Conservation (phyloP, 2,113 vertebrate species). For the Lamprologus ornatipinnis region DNA sequence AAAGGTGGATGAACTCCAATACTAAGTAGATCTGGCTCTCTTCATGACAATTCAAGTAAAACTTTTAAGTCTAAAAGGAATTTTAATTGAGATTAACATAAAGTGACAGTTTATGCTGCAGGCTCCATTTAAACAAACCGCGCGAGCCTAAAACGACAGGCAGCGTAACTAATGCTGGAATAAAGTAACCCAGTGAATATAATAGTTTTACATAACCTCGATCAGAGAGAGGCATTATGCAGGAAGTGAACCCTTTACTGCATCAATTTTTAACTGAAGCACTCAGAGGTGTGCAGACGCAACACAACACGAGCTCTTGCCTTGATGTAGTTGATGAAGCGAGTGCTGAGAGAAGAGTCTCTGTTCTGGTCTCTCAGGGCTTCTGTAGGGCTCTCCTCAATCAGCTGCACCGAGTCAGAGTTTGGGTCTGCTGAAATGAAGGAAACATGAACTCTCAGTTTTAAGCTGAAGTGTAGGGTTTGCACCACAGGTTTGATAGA, state of each 20-base stretch:
- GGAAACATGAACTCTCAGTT: neutral
- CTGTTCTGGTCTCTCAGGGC: slow-evolving; percentile 67
- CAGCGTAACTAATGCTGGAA: neutral
- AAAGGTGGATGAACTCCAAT: neutral
- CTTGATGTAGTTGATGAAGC: slow-evolving; percentile 84
- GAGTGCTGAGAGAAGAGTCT: slow-evolving; percentile 67
- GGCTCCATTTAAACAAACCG: neutral
- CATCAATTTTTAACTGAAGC: neutral
- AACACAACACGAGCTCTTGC: slow-evolving; percentile 47
- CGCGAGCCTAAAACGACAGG: neutral
- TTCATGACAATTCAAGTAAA: neutral
- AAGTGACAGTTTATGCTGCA: neutral
- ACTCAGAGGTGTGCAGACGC: neutral
- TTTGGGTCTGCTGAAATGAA: slow-evolving; percentile 65
- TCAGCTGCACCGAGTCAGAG: slow-evolving; percentile 65
- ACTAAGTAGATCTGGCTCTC: neutral
- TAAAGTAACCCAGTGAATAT: neutral
- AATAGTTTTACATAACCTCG: neutral
- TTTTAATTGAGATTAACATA: neutral
- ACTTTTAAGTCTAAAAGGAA: neutral
- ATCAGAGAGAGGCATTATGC: neutral
- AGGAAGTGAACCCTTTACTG: neutral
- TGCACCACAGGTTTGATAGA: neutral
- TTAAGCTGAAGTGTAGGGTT: neutral
- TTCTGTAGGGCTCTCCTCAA: slow-evolving; percentile 67